These are phyloP conservation scores for Adelosebastes latens DNA, from an alignment of 2,797 vertebrate species.

Conservation along the genomic window DNA sequence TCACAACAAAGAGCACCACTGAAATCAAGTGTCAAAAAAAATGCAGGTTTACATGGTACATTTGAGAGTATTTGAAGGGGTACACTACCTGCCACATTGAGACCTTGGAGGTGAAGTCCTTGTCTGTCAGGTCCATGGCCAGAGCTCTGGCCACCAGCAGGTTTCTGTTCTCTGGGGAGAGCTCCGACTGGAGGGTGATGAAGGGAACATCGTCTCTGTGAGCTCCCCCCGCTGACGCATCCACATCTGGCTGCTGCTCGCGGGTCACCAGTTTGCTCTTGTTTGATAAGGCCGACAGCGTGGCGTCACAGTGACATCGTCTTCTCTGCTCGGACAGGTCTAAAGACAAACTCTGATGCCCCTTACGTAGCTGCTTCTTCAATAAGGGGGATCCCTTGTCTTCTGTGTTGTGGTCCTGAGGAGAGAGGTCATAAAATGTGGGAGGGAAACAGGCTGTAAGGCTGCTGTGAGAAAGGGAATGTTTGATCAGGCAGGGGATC, in stretches of 20 bases:
- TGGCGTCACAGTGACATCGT: conserved; percentile 7
- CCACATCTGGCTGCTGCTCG: not conserved
- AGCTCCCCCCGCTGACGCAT: not conserved
- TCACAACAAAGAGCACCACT: not conserved
- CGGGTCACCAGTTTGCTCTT: conserved; percentile 35
- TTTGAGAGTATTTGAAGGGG: not conserved
- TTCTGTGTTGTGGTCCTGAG: conserved; percentile 69
- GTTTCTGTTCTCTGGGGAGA: conserved; percentile 83
- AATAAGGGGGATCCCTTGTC: conserved; percentile 59
- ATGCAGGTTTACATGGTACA: not conserved
- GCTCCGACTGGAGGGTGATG: conserved; percentile 81
- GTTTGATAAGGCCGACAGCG: conserved; percentile 21
- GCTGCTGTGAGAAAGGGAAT: conserved; percentile 76
- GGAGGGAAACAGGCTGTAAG: conserved; percentile 35
- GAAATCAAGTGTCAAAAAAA: no score
- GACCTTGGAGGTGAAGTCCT: conserved; percentile 84
- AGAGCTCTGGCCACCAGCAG: conserved; percentile 90
- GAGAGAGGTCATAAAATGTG: conserved; percentile 22
- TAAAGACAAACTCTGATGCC: conserved; percentile 84
- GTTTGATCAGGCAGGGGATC: conserved; percentile 64
- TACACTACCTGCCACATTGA: conserved; percentile 91
- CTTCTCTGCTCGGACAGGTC: conserved; percentile 68
- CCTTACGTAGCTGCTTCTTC: conserved; percentile 71
- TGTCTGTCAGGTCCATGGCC: conserved; percentile 82
- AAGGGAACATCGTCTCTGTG: conserved; percentile 52